phyloP scores from a whole-genome alignment of 2,113 vertebrate species.

The Daboia siamensis region DNA sequence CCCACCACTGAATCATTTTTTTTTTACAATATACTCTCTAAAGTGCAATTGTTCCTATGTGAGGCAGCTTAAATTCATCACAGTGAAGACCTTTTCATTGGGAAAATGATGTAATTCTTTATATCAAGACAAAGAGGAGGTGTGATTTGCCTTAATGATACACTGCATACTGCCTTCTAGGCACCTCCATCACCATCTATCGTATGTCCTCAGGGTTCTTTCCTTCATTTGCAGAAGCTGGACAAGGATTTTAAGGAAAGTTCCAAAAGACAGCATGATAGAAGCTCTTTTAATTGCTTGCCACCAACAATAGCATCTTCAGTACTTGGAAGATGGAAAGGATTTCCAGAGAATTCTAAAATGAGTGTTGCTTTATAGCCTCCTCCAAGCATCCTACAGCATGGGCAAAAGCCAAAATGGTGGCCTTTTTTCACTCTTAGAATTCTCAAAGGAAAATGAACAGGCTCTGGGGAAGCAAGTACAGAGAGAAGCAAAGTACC shows the following conservation, averaged over 20 bases:
- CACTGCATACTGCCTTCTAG: neutral
- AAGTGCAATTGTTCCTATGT: neutral
- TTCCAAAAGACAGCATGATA: neutral
- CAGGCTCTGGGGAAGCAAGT: neutral
- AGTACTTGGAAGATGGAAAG: neutral
- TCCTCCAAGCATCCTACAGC: neutral
- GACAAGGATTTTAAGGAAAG: neutral
- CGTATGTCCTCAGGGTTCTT: neutral
- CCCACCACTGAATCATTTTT: neutral
- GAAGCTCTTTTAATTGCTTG: neutral
- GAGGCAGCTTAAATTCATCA: neutral
- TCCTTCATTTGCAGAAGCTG: neutral
- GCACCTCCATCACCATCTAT: neutral
- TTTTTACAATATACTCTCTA: neutral
- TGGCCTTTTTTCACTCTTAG: neutral
- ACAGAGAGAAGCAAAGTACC: neutral
- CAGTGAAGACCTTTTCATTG: neutral
- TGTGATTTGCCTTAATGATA: neutral
- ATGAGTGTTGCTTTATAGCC: neutral
- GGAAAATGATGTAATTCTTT: neutral
- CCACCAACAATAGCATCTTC: neutral
- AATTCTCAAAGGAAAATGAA: neutral
- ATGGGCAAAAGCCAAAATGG: neutral
- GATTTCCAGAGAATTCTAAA: neutral
- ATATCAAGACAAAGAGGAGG: neutral